A percentile compares a stretch with the other conserved stretches of the same genome.
phyloP scores from a whole-genome alignment of 2,888 invertebrate genomes.

The Mythimna ferrago region DNA sequence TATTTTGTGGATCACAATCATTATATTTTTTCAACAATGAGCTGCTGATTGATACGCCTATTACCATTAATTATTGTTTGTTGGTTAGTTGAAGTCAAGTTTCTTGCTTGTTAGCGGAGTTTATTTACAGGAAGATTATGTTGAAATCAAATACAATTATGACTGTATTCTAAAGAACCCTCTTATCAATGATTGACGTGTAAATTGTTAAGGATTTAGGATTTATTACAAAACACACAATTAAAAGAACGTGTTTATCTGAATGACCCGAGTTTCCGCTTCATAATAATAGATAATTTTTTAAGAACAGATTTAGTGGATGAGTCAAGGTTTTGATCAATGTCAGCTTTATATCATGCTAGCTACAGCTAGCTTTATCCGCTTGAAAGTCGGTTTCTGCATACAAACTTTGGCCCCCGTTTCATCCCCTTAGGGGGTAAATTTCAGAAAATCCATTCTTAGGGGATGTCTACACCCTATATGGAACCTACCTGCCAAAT shows the following conservation, averaged over 20 bases:
- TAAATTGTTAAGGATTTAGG: constrained; percentile 24
- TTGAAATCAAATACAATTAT: constrained; percentile 11
- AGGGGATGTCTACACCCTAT: no score
- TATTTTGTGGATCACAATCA: not conserved
- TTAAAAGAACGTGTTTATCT: constrained; percentile 21
- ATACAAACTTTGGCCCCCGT: no score
- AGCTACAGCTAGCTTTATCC: no score
- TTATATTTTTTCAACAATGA: constrained; percentile 5
- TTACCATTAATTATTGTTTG: constrained; percentile 20
- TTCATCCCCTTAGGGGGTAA: no score
- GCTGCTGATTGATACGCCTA: constrained; percentile 27
- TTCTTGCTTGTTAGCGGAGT: constrained; percentile 39
- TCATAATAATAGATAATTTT: constrained; percentile 12
- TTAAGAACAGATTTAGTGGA: constrained; percentile 12
- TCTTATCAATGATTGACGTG: constrained; percentile 35
- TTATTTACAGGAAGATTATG: constrained; percentile 22
- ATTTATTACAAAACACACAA: constrained; percentile 17
- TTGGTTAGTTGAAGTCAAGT: not conserved
- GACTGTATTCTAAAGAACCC: constrained; percentile 16
- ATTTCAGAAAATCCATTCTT: no score
- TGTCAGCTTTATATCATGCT: constrained; percentile 26
- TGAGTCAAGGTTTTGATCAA: constrained; percentile 44
- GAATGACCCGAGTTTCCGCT: constrained; percentile 45
- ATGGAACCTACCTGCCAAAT: no score
- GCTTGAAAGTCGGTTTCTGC: no score